Percentiles rank a stretch among this genome's conserved stretches.
Evolutionary conservation across 1,140 invertebrate genomes (phyloP).

Genomic region (Chironomus striatipennis): DNA sequence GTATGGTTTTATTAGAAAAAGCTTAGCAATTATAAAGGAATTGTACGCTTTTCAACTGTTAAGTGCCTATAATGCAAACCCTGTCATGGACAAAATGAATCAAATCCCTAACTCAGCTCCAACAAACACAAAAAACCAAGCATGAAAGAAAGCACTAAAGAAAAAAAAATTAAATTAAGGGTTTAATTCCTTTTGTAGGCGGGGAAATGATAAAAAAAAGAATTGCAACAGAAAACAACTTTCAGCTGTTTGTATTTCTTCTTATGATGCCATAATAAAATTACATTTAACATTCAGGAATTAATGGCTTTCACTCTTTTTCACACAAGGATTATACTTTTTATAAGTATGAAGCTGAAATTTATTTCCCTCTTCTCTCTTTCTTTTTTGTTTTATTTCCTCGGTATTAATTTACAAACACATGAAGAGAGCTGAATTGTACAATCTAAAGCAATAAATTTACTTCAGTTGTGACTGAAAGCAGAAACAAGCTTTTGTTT

Average conservation of each 20-base stretch:
- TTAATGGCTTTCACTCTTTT: slow-evolving; percentile 7
- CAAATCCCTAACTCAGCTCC: too few relatives aligned
- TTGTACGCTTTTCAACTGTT: too few relatives aligned
- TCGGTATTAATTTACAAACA: background rate
- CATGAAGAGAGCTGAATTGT: background rate
- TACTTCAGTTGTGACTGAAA: slow-evolving; percentile 7
- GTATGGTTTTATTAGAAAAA: too few relatives aligned
- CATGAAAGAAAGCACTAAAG: background rate
- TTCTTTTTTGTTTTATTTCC: background rate
- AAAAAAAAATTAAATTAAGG: background rate
- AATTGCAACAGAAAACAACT: background rate
- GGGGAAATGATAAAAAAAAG: background rate
- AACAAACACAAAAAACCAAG: too few relatives aligned
- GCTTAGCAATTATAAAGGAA: too few relatives aligned
- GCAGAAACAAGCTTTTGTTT: background rate
- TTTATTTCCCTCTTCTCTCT: background rate
- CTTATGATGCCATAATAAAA: background rate
- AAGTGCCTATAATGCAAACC: too few relatives aligned
- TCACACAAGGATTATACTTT: background rate
- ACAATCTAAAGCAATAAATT: background rate
- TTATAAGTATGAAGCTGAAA: background rate
- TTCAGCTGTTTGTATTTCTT: background rate
- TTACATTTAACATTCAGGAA: background rate
- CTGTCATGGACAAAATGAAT: too few relatives aligned
- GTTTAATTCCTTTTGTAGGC: background rate